These are phyloP conservation scores for Perithous albicinctus DNA, from an alignment of 2,888 invertebrate species.

Conservation along the genomic window DNA sequence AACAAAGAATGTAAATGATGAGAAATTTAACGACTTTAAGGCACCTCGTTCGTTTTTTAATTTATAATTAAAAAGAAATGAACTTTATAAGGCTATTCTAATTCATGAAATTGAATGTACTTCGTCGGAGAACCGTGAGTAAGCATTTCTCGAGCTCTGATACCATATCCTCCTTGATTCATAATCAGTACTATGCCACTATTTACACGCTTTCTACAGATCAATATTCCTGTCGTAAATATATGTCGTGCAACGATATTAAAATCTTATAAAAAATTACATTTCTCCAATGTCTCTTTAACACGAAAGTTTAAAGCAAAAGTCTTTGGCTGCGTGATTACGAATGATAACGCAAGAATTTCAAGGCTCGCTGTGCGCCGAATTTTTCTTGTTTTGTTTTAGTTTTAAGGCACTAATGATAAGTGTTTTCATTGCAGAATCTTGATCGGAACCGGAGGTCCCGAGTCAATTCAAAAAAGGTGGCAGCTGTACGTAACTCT, in stretches of 20 bases:
- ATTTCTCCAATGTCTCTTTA: slow-evolving; percentile 4
- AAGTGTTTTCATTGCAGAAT: slow-evolving; percentile 50
- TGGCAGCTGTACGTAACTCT: slow-evolving; percentile 90
- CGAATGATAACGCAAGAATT: slow-evolving; percentile 8
- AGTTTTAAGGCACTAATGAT: not conserved
- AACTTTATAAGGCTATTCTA: slow-evolving; percentile 37
- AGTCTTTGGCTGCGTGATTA: slow-evolving; percentile 38
- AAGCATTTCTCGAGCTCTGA: slow-evolving; percentile 35
- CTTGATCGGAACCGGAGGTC: slow-evolving; percentile 78
- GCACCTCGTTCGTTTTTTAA: slow-evolving; percentile 38
- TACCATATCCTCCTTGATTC: slow-evolving; percentile 47
- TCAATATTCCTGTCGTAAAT: slow-evolving; percentile 41
- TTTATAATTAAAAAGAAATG: slow-evolving; percentile 39
- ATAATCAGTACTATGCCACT: slow-evolving; percentile 67
- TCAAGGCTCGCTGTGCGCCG: not conserved
- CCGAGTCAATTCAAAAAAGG: slow-evolving; percentile 90
- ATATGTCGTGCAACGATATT: slow-evolving; percentile 32
- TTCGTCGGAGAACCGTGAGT: slow-evolving; percentile 14
- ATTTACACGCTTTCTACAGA: slow-evolving; percentile 63
- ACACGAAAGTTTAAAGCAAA: slow-evolving; percentile 28
- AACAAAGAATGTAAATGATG: slow-evolving; percentile 31
- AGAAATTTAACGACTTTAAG: slow-evolving; percentile 54
- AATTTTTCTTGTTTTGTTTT: not conserved
- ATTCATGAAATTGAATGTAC: slow-evolving; percentile 47
- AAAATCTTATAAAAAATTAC: not conserved